These are phyloP conservation scores for Rugalucina vietnamica DNA, from an alignment of 2,888 invertebrate species.

Conservation along the genomic window DNA sequence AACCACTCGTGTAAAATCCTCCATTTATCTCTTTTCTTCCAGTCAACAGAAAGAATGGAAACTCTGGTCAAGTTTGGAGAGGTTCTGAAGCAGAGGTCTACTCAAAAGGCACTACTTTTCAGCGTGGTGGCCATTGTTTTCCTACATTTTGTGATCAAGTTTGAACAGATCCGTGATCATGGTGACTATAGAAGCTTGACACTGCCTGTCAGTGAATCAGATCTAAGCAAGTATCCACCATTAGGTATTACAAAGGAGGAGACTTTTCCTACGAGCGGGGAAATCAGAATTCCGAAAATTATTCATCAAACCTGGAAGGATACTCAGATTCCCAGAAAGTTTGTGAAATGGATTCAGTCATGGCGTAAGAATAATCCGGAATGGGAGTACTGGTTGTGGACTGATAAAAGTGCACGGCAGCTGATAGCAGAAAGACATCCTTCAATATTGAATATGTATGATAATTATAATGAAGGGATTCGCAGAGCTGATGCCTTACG, in stretches of 20 bases:
- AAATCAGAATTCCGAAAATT: slow-evolving; percentile 71
- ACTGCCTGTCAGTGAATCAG: slow-evolving; percentile 60
- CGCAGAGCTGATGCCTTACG: slow-evolving; percentile 80
- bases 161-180: slow-evolving; percentile 72
- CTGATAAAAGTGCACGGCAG: slow-evolving; percentile 76
- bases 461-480: slow-evolving; percentile 76
- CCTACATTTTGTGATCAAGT: slow-evolving; percentile 72
- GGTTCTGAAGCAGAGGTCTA: slow-evolving; percentile 45
- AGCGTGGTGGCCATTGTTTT: slow-evolving; percentile 50
- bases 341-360: slow-evolving; percentile 76
- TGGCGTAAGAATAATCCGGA: slow-evolving; percentile 79
- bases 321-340: slow-evolving; percentile 71
- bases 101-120: slow-evolving; percentile 53
- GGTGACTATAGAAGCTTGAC: slow-evolving; percentile 69
- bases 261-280: slow-evolving; percentile 66
- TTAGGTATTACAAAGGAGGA: slow-evolving; percentile 61
- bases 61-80: slow-evolving; percentile 4
- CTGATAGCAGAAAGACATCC: slow-evolving; percentile 78
- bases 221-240: slow-evolving; percentile 47
- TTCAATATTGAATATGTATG: slow-evolving; percentile 70
- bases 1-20: too few relatives aligned
- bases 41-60: not conserved
- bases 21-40: not conserved
- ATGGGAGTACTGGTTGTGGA: slow-evolving; percentile 83
- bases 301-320: slow-evolving; percentile 80